Evolutionary conservation across 2,113 vertebrate species (phyloP).

Genomic region (Phaethon lepturus): DNA sequence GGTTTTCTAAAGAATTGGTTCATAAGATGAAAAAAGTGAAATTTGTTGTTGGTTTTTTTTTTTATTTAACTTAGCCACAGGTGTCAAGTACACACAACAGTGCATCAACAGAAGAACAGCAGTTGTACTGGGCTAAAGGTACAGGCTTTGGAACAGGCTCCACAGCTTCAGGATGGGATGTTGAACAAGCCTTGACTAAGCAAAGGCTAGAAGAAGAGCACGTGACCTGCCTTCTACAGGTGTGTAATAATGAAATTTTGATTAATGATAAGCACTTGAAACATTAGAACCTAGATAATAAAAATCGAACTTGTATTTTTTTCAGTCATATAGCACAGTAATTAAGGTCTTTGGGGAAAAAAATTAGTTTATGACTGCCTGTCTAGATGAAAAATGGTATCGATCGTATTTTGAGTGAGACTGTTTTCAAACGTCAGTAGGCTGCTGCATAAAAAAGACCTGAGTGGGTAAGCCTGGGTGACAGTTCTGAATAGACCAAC

Average conservation of each 20-base stretch:
- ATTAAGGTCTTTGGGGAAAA: not conserved
- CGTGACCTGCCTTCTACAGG: constrained; percentile 96
- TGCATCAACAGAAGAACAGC: constrained; percentile 92
- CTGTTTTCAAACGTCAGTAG: not conserved
- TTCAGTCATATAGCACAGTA: not conserved
- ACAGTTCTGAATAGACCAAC: not conserved
- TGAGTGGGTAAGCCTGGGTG: not conserved
- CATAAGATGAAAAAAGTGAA: not conserved
- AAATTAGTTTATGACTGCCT: not conserved
- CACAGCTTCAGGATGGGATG: constrained; percentile 98
- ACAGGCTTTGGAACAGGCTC: constrained; percentile 98
- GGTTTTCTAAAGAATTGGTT: not conserved
- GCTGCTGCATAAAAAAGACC: not conserved
- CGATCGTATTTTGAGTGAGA: not conserved
- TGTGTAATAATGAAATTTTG: constrained; percentile 29
- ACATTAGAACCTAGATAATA: not conserved
- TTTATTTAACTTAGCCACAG: constrained; percentile 80
- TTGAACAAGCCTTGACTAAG: constrained; percentile 97
- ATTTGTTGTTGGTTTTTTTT: not conserved
- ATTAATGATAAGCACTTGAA: not conserved
- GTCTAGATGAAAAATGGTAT: not conserved
- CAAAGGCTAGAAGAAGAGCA: constrained; percentile 98
- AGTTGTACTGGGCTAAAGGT: constrained; percentile 98
- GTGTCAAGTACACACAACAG: constrained; percentile 89
- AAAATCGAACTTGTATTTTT: not conserved